These are phyloP conservation scores for Actinemys pallida DNA, from an alignment of 2,113 vertebrate species.

Conservation along the genomic window DNA sequence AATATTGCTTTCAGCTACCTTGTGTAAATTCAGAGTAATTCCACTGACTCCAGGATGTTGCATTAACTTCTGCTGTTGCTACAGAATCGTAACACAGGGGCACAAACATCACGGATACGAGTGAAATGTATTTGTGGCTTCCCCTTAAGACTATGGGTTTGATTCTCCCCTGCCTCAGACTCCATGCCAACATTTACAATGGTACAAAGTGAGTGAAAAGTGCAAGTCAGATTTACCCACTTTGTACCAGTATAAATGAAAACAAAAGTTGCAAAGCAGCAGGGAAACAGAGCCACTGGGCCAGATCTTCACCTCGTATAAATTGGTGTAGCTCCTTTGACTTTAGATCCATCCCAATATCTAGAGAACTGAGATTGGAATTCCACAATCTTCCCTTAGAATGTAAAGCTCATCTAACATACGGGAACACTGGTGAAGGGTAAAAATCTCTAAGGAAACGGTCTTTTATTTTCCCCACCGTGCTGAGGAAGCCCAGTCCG, in stretches of 20 bases:
- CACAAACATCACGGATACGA: background rate
- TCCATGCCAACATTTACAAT: background rate
- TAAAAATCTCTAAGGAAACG: background rate
- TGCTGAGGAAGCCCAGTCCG: background rate
- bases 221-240: rapidly evolving
- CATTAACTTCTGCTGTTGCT: rapidly evolving
- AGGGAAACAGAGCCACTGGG: background rate
- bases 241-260: background rate
- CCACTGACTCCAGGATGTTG: rapidly evolving
- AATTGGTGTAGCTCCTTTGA: background rate
- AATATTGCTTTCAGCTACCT: background rate
- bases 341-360: background rate
- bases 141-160: background rate
- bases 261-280: background rate
- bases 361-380: background rate
- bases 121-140: background rate
- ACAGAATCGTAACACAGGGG: rapidly evolving
- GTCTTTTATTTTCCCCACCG: background rate
- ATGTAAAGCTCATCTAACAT: background rate
- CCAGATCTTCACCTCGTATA: background rate
- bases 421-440: background rate
- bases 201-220: background rate
- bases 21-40: background rate
- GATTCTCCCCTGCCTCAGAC: background rate
- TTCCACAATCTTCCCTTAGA: background rate